phyloP scores from a whole-genome alignment of 2,113 vertebrate genomes.

The Poecile atricapillus region DNA sequence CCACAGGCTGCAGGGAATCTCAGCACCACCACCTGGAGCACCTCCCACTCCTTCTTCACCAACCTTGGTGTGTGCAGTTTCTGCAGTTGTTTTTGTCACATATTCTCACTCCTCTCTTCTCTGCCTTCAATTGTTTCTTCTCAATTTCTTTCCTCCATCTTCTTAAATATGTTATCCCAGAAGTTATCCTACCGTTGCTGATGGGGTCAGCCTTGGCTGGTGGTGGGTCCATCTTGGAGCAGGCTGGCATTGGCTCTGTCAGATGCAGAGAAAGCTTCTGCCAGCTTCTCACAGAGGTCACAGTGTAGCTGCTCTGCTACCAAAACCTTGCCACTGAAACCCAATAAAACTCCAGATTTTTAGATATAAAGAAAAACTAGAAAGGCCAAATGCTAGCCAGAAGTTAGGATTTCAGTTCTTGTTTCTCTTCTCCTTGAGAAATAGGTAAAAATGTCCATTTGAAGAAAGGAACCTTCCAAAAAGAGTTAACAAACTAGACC shows the following conservation, averaged over 20 bases:
- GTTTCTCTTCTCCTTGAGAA: background rate
- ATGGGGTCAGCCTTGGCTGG: rapidly evolving
- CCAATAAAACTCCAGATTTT: background rate
- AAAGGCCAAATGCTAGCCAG: background rate
- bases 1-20: background rate
- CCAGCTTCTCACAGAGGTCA: background rate
- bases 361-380: background rate
- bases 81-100: background rate
- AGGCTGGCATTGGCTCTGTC: background rate
- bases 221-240: background rate
- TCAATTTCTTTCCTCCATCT: rapidly evolving
- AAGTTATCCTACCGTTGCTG: rapidly evolving
- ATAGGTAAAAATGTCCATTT: background rate
- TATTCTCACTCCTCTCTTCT: background rate
- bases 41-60: background rate
- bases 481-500: background rate
- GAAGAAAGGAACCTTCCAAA: background rate
- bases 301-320: background rate
- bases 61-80: background rate
- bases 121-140: background rate
- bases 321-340: background rate
- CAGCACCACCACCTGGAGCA: background rate
- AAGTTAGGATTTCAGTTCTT: background rate
- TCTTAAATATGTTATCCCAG: background rate
- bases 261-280: background rate